phyloP scores from a whole-genome alignment of 2,113 vertebrate species.

The Poecile atricapillus region DNA sequence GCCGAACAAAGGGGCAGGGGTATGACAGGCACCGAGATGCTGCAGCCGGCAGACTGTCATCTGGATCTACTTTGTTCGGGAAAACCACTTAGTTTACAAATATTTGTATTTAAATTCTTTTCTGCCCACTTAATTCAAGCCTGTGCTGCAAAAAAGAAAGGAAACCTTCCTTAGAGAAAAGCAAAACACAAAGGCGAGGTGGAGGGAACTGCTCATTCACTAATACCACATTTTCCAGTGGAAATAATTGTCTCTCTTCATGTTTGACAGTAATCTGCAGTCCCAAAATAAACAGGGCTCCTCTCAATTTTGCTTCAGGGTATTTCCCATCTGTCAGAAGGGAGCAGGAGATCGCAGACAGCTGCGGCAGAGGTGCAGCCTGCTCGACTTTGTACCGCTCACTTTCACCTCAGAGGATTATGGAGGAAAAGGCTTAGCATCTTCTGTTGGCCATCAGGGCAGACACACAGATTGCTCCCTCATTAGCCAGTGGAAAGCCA shows the following conservation, averaged over 20 bases:
- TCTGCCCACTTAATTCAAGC: conserved; percentile 38
- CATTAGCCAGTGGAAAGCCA: background rate
- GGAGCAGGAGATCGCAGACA: background rate
- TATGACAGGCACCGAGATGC: background rate
- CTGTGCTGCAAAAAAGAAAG: background rate
- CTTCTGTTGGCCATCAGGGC: background rate
- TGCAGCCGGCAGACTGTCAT: background rate
- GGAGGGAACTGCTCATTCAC: background rate
- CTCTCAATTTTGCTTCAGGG: conserved; percentile 26
- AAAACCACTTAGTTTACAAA: conserved; percentile 69
- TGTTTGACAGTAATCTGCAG: background rate
- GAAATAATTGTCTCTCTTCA: background rate
- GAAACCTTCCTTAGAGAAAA: conserved; percentile 42
- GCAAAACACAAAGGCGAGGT: background rate
- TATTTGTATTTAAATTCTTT: conserved; percentile 40
- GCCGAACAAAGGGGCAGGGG: background rate
- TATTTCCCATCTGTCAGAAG: background rate
- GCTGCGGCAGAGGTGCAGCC: accelerated
- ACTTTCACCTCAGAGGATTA: background rate
- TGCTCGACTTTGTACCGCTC: accelerated
- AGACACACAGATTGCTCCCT: background rate
- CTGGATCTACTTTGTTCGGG: conserved; percentile 65
- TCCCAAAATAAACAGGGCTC: background rate
- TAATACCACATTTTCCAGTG: conserved; percentile 45
- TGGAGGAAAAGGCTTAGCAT: background rate